Conservation (phyloP, 2,797 vertebrate genomes). For the Acrocephalus scirpaceus region DNA sequence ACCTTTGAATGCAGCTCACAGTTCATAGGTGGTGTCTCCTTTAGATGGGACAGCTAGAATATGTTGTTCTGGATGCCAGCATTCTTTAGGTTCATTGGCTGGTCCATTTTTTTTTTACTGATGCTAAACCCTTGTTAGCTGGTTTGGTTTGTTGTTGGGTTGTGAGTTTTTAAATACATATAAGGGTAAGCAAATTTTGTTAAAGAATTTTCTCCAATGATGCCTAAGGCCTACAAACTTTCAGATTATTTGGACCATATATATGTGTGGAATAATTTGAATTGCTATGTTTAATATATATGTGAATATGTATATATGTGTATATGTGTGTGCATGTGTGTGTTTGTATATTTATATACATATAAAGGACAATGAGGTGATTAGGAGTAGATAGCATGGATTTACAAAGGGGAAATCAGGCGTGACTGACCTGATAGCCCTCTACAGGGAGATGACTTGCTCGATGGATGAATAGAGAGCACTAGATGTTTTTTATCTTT, state of each 20-base stretch:
- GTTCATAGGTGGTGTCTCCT: neutral
- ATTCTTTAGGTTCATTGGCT: neutral
- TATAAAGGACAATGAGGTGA: neutral
- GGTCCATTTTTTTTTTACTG: neutral
- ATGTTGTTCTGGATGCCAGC: neutral
- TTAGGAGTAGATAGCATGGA: neutral
- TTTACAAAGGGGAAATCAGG: neutral
- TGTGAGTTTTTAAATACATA: neutral
- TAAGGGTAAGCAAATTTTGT: neutral
- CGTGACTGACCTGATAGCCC: neutral
- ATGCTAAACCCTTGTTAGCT: neutral
- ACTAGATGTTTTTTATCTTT: neutral
- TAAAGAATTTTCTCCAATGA: neutral
- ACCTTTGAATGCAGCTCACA: neutral
- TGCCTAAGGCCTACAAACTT: neutral
- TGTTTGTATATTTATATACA: rapidly evolving
- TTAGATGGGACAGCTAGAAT: neutral
- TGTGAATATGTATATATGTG: rapidly evolving
- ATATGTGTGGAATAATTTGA: neutral
- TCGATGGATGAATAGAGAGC: neutral
- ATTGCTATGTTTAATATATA: neutral
- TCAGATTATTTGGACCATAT: neutral
- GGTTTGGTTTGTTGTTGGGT: neutral
- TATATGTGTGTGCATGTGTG: rapidly evolving
- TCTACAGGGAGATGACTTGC: neutral